Base-by-base conservation (phyloP, 2,113 vertebrate genomes). In the Rousettus leschenaultii region DNA sequence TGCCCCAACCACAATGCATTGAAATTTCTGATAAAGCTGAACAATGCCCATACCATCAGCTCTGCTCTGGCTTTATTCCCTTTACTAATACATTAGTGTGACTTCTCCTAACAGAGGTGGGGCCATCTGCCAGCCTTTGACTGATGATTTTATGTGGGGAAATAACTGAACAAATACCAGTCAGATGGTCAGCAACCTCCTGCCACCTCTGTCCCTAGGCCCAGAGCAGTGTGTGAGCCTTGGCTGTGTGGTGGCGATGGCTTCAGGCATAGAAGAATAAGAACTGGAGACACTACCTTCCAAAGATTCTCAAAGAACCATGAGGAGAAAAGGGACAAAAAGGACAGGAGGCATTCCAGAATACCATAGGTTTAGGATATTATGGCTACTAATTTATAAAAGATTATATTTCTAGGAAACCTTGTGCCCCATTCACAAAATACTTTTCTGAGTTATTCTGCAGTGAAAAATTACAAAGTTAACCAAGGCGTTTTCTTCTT, bases 101-200 rank as follows among this genome's bases (percentile, higher is more conserved):
- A 95, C 88, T 98, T 97, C 95, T 85, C 13, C 96, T 98, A 91
- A 95, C 89, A 92, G 73, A 68, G 79, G 65, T 97, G 40, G 94
- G 95, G 92, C 93, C 97, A 97, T 96, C 94, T 98, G 96, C 95
- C 92, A 97, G 88, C 61, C 91, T 96, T 79, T 95, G 75, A 96
- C 94, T 95, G 95, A 98, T 96, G 90, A 97, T 88, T 97, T 63
- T 95, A 51, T 96, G 90, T 96, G 51, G 88, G 94, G 96, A 98
- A 98, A 98, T 98, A 98, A 97, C 89, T 97, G 93, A 97, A 95
- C 88, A 96, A 98, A 96, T 88, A 93, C 95, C 83, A 96, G 89
- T 98, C 97, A 98, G 97, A 95, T 93, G 95, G 94, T 87, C 84
- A 0, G 63, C 93, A 98, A 94, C 90, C 85, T 98, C 85, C 86